These are phyloP conservation scores for Phymorhynchus buccinoides DNA, from an alignment of 1,140 invertebrate species.

Conservation along the genomic window DNA sequence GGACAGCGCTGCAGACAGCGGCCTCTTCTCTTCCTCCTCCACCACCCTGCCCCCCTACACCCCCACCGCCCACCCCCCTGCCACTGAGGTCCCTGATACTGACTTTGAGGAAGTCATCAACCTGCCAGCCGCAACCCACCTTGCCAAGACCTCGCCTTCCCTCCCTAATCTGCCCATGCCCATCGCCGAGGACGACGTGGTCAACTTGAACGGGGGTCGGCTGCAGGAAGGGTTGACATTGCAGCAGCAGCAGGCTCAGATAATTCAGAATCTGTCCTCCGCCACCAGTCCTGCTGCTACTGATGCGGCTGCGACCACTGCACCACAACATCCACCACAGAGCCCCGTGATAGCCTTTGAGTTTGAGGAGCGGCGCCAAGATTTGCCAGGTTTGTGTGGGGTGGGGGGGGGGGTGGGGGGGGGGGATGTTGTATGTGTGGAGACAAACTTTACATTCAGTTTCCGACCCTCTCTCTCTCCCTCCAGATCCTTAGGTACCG, in stretches of 20 bases:
- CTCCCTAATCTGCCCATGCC: constrained; percentile 40
- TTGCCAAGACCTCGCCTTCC: not conserved
- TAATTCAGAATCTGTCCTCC: too few species aligned
- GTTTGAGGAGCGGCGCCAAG: not conserved
- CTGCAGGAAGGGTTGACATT: constrained; percentile 50
- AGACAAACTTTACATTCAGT: too few species aligned
- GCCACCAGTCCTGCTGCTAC: too few species aligned
- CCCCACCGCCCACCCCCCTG: not conserved
- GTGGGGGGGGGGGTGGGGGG: not conserved
- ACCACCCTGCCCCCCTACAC: constrained; percentile 35
- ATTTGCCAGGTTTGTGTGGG: not conserved
- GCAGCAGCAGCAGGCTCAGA: too few species aligned
- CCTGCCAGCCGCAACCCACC: constrained; percentile 49
- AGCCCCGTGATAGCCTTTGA: too few species aligned
- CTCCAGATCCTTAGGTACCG: too few species aligned
- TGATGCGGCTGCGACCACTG: not conserved
- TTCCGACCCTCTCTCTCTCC: too few species aligned
- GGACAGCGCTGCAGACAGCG: constrained; percentile 44
- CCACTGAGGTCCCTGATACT: not conserved
- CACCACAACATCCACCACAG: not conserved
- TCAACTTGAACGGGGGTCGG: constrained; percentile 61
- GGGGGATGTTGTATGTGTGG: too few species aligned
- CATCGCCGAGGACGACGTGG: constrained; percentile 49
- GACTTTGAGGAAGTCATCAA: constrained; percentile 66
- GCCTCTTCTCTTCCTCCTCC: constrained; percentile 16